These are phyloP conservation scores for Graptemys geographica DNA, from an alignment of 2,797 vertebrate species.

Conservation along the genomic window DNA sequence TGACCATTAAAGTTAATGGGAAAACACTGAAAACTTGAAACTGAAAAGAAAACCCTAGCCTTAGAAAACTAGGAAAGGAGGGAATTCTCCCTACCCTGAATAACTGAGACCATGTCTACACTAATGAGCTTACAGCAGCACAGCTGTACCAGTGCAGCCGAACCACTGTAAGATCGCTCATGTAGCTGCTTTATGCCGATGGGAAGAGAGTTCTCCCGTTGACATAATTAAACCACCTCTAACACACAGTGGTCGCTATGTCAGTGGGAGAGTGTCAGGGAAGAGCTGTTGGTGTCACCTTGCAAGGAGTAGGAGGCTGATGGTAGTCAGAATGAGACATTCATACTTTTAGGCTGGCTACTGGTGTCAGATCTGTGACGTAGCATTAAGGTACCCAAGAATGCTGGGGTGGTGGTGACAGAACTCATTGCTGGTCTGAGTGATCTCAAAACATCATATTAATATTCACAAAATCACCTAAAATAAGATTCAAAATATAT, in stretches of 20 bases:
- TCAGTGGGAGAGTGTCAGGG: too few species aligned
- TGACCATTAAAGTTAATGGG: too few species aligned
- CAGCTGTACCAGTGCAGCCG: too few species aligned
- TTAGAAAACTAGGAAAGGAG: background rate
- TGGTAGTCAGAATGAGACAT: background rate
- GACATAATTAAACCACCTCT: too few species aligned
- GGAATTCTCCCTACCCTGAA: background rate
- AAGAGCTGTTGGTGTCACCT: too few species aligned
- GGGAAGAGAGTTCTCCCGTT: too few species aligned
- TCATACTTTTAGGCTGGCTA: background rate
- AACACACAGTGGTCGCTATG: too few species aligned
- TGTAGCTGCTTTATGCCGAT: too few species aligned
- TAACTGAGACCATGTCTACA: background rate
- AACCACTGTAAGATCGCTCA: too few species aligned
- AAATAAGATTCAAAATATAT: constrained; percentile 17
- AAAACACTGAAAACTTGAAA: background rate
- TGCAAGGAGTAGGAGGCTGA: background rate
- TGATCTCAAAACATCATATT: background rate
- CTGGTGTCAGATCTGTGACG: background rate
- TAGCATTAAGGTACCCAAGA: background rate
- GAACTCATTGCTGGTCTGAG: background rate
- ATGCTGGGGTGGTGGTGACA: background rate
- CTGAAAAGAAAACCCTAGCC: background rate
- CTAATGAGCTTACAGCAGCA: too few species aligned
- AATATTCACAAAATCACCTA: background rate